Evolutionary conservation across 2,797 vertebrate genomes (phyloP).

Genomic region (Rhodeus uyekii): DNA sequence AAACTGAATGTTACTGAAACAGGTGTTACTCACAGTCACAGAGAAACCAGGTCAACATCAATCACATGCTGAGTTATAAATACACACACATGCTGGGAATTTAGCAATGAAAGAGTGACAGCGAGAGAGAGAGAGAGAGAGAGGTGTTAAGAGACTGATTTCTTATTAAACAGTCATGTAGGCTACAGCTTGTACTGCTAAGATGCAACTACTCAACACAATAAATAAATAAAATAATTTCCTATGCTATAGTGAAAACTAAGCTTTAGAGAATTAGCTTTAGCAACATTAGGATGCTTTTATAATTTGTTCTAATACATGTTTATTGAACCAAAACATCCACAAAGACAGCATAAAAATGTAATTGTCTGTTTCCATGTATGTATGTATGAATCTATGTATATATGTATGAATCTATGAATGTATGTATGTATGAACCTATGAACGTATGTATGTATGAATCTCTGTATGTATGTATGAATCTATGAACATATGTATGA

Average conservation of each 20-base stretch:
- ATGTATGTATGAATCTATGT: no score
- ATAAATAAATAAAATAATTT: background rate
- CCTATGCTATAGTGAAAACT: background rate
- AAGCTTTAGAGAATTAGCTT: background rate
- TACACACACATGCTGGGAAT: conserved; percentile 41
- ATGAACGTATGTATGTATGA: no score
- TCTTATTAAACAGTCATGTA: conserved; percentile 9
- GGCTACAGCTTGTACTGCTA: background rate
- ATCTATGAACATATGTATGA: no score
- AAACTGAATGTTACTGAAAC: conserved; percentile 25
- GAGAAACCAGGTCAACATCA: conserved; percentile 39
- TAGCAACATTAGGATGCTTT: background rate
- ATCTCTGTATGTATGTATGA: no score
- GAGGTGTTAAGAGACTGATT: background rate
- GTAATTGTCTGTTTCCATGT: background rate
- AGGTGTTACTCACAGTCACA: conserved; percentile 38
- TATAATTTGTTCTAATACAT: background rate
- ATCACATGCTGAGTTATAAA: conserved; percentile 36
- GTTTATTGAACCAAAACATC: background rate
- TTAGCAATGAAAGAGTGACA: conserved; percentile 27
- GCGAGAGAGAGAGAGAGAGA: background rate
- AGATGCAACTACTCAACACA: background rate
- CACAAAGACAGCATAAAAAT: background rate
- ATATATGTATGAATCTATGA: no score
- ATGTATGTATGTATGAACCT: no score